Evolutionary conservation across 2,888 invertebrate species (phyloP), one percentile per base, ranked within the genome.

Genomic region (Parasteatoda lunata): DNA sequence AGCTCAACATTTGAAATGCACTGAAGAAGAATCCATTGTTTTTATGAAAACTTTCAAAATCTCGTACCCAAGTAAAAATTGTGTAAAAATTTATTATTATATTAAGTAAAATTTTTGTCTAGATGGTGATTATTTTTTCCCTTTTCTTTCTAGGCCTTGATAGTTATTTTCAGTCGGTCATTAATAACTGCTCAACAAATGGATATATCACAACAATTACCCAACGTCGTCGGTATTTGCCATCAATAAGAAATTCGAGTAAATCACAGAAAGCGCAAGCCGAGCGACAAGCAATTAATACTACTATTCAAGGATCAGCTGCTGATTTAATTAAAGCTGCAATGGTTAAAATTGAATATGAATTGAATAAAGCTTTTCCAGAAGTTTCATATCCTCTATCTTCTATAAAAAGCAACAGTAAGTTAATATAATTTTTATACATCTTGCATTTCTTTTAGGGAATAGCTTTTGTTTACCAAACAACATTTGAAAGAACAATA

Each of bases 201-300:
- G 97, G 97, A 8, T 97, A 95, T 91, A 95, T 98, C 11, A 95
- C 96, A 92, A 98, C 98, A 0, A 92, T 98, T 47, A 94, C 94
- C 87, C 96, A 95, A 15, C 93, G 98, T 11, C 93, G 96, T 66
- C 94, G 98, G 90, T 95, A 95, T 91, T 93, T 98, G 87, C 95
- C 96, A 0, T 94, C 94, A 89, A 95, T 97, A 70, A 94, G 94
- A 70, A 95, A 95, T 90, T 92, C 92, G 13, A 93, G 94, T 89
- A 90, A 92, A 52, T 92, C 93, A 49, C 93, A 94, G 83, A 94
- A 93, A 95, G 96, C 93, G 90, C 95, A 97, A 93, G 96, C 97
- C 0, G 97, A 98, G 92, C 94, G 99, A n/a, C 98, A 98, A 93
- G 98, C 98, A 13, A 94, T 99, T 0, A 99, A 99, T 92, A 96